These are phyloP conservation scores for Labeo calbasu DNA, from an alignment of 2,797 vertebrate species.

Conservation along the genomic window DNA sequence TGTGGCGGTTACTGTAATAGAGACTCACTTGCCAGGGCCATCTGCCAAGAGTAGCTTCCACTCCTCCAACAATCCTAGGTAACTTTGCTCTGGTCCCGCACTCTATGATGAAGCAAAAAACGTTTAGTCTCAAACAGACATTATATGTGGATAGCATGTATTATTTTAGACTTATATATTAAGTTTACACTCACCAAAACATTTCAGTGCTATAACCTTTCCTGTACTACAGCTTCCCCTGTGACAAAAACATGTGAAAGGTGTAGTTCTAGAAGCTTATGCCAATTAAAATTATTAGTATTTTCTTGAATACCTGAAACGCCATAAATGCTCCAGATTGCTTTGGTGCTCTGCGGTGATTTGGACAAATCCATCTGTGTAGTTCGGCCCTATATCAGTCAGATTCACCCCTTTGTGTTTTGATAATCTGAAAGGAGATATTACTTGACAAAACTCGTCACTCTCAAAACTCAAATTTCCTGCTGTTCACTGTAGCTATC, in stretches of 20 bases:
- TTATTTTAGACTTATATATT: slow-evolving; percentile 5
- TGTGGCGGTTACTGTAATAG: slow-evolving; percentile 83
- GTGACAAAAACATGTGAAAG: slow-evolving; percentile 56
- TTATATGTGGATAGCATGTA: not conserved
- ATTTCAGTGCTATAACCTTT: slow-evolving; percentile 86
- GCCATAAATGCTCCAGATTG: slow-evolving; percentile 80
- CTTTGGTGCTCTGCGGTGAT: slow-evolving; percentile 74
- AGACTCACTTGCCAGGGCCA: slow-evolving; percentile 96
- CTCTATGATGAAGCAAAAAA: slow-evolving; percentile 73
- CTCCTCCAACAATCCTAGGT: slow-evolving; percentile 83
- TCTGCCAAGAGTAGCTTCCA: slow-evolving; percentile 78
- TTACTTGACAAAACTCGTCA: not conserved
- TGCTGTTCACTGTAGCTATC: not conserved
- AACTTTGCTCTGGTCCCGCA: slow-evolving; percentile 82
- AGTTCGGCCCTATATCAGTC: slow-evolving; percentile 77
- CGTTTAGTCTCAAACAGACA: not conserved
- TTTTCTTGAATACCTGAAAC: slow-evolving; percentile 79
- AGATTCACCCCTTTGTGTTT: slow-evolving; percentile 87
- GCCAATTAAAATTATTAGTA: not conserved
- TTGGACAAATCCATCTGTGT: slow-evolving; percentile 80
- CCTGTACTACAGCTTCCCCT: slow-evolving; percentile 85
- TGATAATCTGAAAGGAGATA: slow-evolving; percentile 76
- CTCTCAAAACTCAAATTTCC: not conserved
- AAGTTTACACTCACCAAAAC: slow-evolving; percentile 81
- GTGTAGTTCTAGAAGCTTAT: not conserved